Base-by-base conservation (phyloP, 1,140 invertebrate genomes). In the Drosophila bocki region DNA sequence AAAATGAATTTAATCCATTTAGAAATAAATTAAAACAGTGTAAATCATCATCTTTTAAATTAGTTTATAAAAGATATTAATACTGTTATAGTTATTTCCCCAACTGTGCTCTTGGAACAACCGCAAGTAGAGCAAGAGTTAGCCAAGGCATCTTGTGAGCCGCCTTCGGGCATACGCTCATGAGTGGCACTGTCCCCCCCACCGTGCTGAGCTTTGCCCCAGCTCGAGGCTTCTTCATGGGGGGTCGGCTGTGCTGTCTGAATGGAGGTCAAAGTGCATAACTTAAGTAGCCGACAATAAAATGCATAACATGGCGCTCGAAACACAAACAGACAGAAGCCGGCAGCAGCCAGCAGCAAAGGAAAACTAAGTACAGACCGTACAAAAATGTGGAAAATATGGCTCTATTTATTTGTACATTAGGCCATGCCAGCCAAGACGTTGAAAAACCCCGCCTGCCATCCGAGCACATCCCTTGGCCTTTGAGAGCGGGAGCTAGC, bases 251-350 rank as follows among this genome's bases (percentile, higher is more conserved):
- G 35, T 51, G 80, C 50, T 77, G 64, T 80, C 85, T 81, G 81
- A 76, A 88, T 88, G 44, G 85, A 90, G 85, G 85, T 88, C 85
- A 88, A 88, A 88, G 85, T 84, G 85, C 85, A 88, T 88, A 85
- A 90, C 85, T 88, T 90, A 88, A 88, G 85, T 88, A 90, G 85
- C 85, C 85, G 85, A 84, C 85, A 90, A 90, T 90, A 90, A 90
- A 90, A 90, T 90, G 85, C 85, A 90, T 91, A 90, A 82, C 81
- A 90, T 77, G 78, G 58, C 69, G 48, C 47, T 74, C 61, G 57
- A 67, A 48, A 63, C 68, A 78, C 64, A 62, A 42, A 62, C 63
- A 77, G 54, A 75, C 75, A 78, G 53, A 39, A 44, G 37, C 22
- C 32, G 41, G 53, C 48, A 47, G 53, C 51, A 54, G 39, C 39